Base-by-base conservation (phyloP, 1,140 invertebrate genomes). In the Bombus picipes region DNA sequence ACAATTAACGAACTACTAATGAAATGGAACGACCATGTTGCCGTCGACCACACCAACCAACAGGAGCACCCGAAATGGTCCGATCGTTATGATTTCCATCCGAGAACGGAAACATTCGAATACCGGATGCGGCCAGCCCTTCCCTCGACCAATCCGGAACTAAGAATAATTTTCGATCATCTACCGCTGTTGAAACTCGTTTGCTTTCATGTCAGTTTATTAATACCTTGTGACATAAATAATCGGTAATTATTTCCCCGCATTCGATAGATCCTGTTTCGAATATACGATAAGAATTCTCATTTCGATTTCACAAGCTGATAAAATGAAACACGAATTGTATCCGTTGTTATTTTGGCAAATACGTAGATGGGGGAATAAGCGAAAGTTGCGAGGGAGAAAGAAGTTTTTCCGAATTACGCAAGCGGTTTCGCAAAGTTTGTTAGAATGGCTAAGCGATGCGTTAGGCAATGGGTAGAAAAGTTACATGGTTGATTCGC, bases 1-100 rank as follows among this genome's bases (percentile, higher is more conserved):
- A 90, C 86, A 90, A 90, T 90, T 81, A 90, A 86, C 88, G 59
- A 90, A 90, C 70, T 88, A 71, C 82, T 90, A 90, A 90, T 90
- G 88, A 85, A 90, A 90, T 85, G 81, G 74, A 90, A 85, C 75
- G 41, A 37, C 32, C 39, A 47, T 47, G 70, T 75, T 71, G 66
- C 28, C 37, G 37, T 8, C n/a, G 43, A 22, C 8, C 76, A 28
- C 18, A 74, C 12, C 73, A 73, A 62, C 65, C 79, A 28, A 81
- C 71, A 28, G 62, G 37, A 25, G 62, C 28, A 18, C 28, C 59
- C 66, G 62, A 88, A 81, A 81, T 72, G 65, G 81, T 15, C 13
- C 72, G 71, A 89, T 89, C 70, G 74, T 87, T 84, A 81, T 71
- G 76, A 72, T 65, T 83, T 76, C 34, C 81, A 83, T 68, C 75